Conservation (phyloP, 2,797 vertebrate genomes). For the Eospalax fontanierii region DNA sequence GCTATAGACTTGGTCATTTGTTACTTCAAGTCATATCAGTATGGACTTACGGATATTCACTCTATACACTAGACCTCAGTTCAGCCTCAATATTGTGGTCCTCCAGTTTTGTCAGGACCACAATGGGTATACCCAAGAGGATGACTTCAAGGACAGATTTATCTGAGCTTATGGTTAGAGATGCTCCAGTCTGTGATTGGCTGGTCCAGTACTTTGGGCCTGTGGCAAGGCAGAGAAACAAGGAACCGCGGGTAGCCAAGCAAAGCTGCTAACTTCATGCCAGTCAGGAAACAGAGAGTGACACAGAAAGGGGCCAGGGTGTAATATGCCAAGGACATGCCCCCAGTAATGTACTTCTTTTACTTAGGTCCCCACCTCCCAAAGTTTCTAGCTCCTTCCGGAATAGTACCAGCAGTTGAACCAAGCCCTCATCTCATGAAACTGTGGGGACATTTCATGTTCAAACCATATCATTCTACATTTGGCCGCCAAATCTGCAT, state of each 20-base stretch:
- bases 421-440: too few relatives aligned
- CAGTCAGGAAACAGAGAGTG: background rate
- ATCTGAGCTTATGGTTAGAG: too few relatives aligned
- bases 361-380: background rate
- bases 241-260: too few relatives aligned
- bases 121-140: too few relatives aligned
- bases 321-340: background rate
- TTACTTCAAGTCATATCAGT: background rate
- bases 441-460: too few relatives aligned
- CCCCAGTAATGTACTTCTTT: background rate
- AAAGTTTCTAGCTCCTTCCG: background rate
- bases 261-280: background rate
- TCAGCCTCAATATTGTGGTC: background rate
- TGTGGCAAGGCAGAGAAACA: too few relatives aligned
- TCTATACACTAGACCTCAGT: background rate
- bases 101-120: background rate
- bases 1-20: background rate
- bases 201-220: too few relatives aligned
- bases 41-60: background rate
- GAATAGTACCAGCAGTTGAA: too few relatives aligned
- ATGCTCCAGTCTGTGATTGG: too few relatives aligned
- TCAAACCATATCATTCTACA: too few relatives aligned
- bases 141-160: background rate
- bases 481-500: too few relatives aligned
- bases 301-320: too few relatives aligned